These are phyloP conservation scores for Leptinotarsa undecemlineata DNA, from an alignment of 1,140 invertebrate genomes.

Conservation along the genomic window DNA sequence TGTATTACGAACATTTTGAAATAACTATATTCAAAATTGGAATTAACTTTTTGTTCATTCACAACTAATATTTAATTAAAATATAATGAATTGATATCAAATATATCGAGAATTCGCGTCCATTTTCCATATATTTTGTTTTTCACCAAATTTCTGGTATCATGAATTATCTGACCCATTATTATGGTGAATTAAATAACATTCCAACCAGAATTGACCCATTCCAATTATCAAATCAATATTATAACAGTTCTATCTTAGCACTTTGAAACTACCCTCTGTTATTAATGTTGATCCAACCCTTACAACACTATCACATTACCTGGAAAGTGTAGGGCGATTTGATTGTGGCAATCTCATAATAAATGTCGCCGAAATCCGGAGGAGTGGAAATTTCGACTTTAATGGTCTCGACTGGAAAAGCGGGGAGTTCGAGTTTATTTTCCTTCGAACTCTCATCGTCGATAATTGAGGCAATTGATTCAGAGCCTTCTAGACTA, in stretches of 20 bases:
- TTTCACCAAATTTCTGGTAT: no score
- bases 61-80: no score
- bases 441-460: conserved; percentile 62
- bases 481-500: conserved; percentile 70
- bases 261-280: no score
- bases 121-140: no score
- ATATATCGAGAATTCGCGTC: no score
- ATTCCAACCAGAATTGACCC: no score
- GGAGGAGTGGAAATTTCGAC: conserved; percentile 84
- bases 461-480: conserved; percentile 63
- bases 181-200: background rate
- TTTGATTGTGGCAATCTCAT: conserved; percentile 86
- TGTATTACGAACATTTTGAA: no score
- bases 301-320: conserved; percentile 31
- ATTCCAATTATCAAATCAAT: background rate
- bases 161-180: background rate
- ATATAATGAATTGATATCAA: no score
- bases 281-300: no score
- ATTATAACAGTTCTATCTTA: no score
- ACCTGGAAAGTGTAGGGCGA: conserved; percentile 88
- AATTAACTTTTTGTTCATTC: no score
- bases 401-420: conserved; percentile 77
- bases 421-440: conserved; percentile 62
- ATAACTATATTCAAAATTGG: no score
- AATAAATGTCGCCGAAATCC: conserved; percentile 80